These are phyloP conservation scores for Celastrina argiolus DNA, from an alignment of 2,888 invertebrate genomes.

Conservation along the genomic window DNA sequence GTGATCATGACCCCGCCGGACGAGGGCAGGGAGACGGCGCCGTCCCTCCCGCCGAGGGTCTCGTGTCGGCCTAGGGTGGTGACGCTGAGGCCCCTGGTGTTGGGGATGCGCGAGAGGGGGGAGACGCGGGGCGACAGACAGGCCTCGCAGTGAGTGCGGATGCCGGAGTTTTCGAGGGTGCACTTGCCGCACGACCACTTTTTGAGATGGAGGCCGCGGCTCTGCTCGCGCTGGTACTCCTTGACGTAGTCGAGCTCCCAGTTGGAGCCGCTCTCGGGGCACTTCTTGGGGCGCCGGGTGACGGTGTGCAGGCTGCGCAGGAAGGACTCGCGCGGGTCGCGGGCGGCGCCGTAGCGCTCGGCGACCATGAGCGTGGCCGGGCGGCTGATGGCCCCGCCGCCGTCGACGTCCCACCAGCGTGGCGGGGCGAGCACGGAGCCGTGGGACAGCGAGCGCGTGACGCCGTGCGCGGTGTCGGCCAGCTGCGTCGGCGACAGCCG, in stretches of 20 bases:
- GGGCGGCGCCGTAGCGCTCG: constrained; percentile 61
- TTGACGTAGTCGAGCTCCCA: constrained; percentile 72
- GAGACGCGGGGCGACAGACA: constrained; percentile 83
- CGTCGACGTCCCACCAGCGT: constrained; percentile 72
- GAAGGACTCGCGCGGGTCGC: constrained; percentile 63
- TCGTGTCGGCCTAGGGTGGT: constrained; percentile 69
- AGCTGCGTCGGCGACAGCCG: constrained; percentile 63
- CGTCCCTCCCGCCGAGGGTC: constrained; percentile 54
- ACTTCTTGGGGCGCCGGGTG: constrained; percentile 67
- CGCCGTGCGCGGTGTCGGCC: constrained; percentile 63
- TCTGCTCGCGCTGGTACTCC: constrained; percentile 68
- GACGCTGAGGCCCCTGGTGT: constrained; percentile 64
- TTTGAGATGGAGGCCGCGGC: constrained; percentile 61
- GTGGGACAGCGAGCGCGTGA: constrained; percentile 81
- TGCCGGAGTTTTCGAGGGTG: constrained; percentile 84
- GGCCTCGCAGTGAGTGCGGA: constrained; percentile 83
- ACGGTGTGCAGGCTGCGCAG: constrained; percentile 67
- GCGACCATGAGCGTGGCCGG: constrained; percentile 80
- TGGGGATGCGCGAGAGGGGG: constrained; percentile 57
- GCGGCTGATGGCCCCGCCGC: constrained; percentile 65
- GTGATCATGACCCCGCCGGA: constrained; percentile 80
- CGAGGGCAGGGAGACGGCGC: constrained; percentile 62
- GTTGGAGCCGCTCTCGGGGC: constrained; percentile 66
- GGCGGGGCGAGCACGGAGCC: constrained; percentile 79
- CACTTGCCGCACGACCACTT: constrained; percentile 86